These are phyloP conservation scores for Perodicticus potto DNA, from an alignment of 2,797 vertebrate species.

Conservation along the genomic window DNA sequence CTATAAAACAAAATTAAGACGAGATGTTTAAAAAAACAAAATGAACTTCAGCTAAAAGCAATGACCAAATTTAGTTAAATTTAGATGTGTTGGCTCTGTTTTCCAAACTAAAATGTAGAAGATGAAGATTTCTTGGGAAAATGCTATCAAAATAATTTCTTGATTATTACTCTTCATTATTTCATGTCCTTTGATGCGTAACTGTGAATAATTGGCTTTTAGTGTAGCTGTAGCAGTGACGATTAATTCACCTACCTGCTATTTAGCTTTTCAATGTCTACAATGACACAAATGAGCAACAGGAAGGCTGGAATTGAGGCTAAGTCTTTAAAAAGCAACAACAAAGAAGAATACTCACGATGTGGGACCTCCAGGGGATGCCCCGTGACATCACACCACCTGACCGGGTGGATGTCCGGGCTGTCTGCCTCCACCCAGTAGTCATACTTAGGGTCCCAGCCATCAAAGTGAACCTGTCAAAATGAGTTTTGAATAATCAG, in stretches of 20 bases:
- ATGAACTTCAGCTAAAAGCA: background rate
- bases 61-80: constrained; percentile 24
- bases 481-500: background rate
- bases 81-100: background rate
- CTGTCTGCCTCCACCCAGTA: constrained; percentile 27
- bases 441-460: constrained; percentile 66
- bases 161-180: constrained; percentile 13
- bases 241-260: constrained; percentile 44
- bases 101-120: constrained; percentile 53
- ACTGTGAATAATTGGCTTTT: constrained; percentile 35
- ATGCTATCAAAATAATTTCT: constrained; percentile 28
- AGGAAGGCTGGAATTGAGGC: background rate
- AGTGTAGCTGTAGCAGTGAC: background rate
- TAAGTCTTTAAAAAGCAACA: background rate
- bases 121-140: constrained; percentile 16
- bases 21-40: background rate
- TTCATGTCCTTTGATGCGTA: background rate
- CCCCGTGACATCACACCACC: constrained; percentile 43
- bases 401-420: constrained; percentile 52
- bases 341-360: constrained; percentile 12
- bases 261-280: constrained; percentile 13
- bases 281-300: constrained; percentile 1
- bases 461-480: constrained; percentile 65
- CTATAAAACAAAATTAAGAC: constrained; percentile 16
- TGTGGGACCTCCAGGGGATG: constrained; percentile 47